Base-by-base conservation (phyloP, 2,888 invertebrate species). In the Dendrolimus pini region DNA sequence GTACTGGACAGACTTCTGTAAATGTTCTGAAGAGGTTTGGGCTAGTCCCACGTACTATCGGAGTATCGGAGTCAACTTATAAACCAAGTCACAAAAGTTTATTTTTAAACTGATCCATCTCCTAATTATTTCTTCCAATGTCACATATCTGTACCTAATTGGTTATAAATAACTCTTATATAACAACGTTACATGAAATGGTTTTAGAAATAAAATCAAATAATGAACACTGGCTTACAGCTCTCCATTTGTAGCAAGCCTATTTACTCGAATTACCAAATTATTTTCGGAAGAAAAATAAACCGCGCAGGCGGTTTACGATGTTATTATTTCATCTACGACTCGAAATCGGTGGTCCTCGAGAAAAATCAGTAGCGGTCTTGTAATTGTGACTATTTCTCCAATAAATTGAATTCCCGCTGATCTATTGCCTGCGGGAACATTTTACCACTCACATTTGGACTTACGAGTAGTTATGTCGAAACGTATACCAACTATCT, bases 361-460 rank as follows among this genome's bases (percentile, higher is more conserved):
- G 53, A 60, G 60, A 61, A 61, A 66, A 66, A 62, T 60, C 53
- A 59, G 56, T 47, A 58, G 53, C 54, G 42, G 61, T 42, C 58
- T 53, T 55, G 54, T 56, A 55, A 63, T 59, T 58, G 53, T 52
- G 55, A 59, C 60, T 52, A 59, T 63, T 60, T 56, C 57, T 61
- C 53, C 60, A 54, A 47, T 54, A 53, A 58, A 64, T 63, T 58
- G 61, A 53, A 13, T 54, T 61, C 56, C 54, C n/a, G 10, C 14
- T 13, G n/a, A 55, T 56, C 18, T 53, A 58, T 56, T 30, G 13
- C 52, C 10, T 8, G 12, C 7, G 52, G 41, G 41, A 13, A 30
- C 1, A 13, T 54, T 54, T 54, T 13, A 12, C 8, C 54, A 30
- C 30, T 30, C 30, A 30, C 30, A 6, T 30, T 30, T 30, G 30